Percentiles rank a stretch among this genome's conserved stretches.
These are phyloP conservation scores for Petrocephalus sullivani DNA, from an alignment of 2,797 vertebrate species.

Conservation along the genomic window DNA sequence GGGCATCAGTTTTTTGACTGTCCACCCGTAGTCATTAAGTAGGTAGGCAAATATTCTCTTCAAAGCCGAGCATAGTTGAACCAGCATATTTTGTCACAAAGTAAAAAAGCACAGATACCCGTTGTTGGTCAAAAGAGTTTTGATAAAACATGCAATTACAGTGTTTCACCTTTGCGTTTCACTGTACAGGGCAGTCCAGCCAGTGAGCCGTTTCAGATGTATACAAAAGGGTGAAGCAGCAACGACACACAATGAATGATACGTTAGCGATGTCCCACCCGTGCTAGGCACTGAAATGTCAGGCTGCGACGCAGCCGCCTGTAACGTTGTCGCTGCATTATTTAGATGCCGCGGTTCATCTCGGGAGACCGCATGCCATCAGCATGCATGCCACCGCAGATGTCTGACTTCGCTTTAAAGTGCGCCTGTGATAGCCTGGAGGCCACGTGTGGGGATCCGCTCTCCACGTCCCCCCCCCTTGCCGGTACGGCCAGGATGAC, in stretches of 20 bases:
- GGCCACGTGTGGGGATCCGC: background rate
- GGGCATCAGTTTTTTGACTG: background rate
- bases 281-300: background rate
- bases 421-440: background rate
- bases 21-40: background rate
- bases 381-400: background rate
- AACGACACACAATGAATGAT: background rate
- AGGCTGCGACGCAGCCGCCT: background rate
- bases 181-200: background rate
- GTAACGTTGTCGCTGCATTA: background rate
- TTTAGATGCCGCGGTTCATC: background rate
- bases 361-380: background rate
- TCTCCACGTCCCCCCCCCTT: background rate
- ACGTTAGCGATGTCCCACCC: background rate
- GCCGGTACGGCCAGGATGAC: background rate
- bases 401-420: background rate
- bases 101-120: background rate
- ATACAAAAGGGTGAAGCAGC: background rate
- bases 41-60: background rate
- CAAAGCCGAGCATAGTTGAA: background rate
- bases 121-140: background rate
- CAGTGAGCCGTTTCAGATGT: background rate
- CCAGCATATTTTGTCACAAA: background rate
- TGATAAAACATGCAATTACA: background rate
- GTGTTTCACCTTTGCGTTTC: background rate